Evolutionary conservation across 2,888 invertebrate species (phyloP), one percentile per base, ranked within the genome.

Genomic region (Papilio elwesi): DNA sequence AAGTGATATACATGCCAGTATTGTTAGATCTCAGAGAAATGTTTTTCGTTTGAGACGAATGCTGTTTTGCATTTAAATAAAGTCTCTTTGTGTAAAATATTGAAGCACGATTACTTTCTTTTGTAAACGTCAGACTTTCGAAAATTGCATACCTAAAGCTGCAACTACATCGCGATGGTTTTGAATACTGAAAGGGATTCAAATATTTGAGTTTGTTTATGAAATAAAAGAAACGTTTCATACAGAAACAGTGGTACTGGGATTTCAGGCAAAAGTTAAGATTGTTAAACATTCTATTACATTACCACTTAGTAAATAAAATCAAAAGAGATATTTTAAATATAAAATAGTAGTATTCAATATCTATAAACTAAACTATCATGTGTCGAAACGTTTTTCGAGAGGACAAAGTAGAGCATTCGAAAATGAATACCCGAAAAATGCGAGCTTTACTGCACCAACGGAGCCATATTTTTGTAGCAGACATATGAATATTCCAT

Each of bases 61-160:
- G 36, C 57, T 57, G 57, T 57, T 57, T 57, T 57, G 57, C 57
- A 57, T 57, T 36, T 57, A 57, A 57, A 57, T 57, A 57, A 57
- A 57, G 57, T 68, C 47, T 55, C 55, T 57, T 68, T 68, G 57
- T 68, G 57, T 57, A 68, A 68, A 68, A 68, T 59, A 59, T 68
- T 68, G 59, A 68, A 68, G 68, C 68, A 59, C 68, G 59, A 68
- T 68, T 68, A 68, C 68, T 57, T 68, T 68, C 68, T 59, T 68
- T 68, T 59, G 57, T 57, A 36, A 68, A 57, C 68, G 57, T 59
- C 68, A 59, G 68, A 55, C 55, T 68, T 48, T 49, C 49, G 59
- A 68, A 68, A 68, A 68, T 68, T 68, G 68, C 59, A 68, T 48
- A 57, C 68, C 26, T 68, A 68, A 68, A 68, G 13, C 59, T 48